A percentile compares a stretch with the other conserved stretches of the same genome.
Evolutionary conservation across 2,888 invertebrate genomes (phyloP).

Genomic region (Ophion costatus): DNA sequence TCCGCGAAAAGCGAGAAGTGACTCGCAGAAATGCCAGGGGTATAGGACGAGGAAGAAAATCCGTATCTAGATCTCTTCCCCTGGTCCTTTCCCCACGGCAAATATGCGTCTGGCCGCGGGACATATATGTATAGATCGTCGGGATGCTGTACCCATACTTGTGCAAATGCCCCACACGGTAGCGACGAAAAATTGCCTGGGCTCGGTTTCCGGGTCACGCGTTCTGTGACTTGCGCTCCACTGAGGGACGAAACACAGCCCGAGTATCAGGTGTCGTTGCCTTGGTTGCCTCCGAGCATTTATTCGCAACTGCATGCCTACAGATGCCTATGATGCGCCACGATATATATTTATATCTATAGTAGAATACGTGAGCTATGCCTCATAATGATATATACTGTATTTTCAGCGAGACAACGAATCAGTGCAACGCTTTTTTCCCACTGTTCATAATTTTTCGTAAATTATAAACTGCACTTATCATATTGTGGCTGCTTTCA

Average conservation of each 20-base stretch:
- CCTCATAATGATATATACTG: conserved; percentile 7
- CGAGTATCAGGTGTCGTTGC: conserved; percentile 81
- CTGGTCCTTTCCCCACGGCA: conserved; percentile 35
- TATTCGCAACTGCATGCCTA: conserved; percentile 49
- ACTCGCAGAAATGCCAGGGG: conserved; percentile 19
- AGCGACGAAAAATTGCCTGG: conserved; percentile 73
- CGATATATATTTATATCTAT: not conserved
- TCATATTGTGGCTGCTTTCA: too few relatives aligned
- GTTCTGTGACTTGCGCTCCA: conserved; percentile 66
- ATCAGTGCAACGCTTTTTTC: not conserved
- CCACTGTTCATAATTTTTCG: not conserved
- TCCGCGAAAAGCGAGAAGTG: conserved; percentile 37
- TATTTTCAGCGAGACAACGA: conserved; percentile 9
- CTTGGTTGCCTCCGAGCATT: conserved; percentile 69
- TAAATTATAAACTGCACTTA: too few relatives aligned
- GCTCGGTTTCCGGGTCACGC: conserved; percentile 81
- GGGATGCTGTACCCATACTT: conserved; percentile 10
- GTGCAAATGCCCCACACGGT: not conserved
- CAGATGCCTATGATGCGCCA: not conserved
- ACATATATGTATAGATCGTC: too few relatives aligned
- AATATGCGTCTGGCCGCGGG: too few relatives aligned
- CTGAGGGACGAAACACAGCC: conserved; percentile 26
- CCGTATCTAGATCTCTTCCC: conserved; percentile 59
- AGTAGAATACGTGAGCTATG: not conserved
- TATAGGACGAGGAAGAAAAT: conserved; percentile 39